A percentile compares a stretch with the other conserved stretches of the same genome.
Conservation (phyloP, 2,797 vertebrate species). For the Anguilla marmorata region DNA sequence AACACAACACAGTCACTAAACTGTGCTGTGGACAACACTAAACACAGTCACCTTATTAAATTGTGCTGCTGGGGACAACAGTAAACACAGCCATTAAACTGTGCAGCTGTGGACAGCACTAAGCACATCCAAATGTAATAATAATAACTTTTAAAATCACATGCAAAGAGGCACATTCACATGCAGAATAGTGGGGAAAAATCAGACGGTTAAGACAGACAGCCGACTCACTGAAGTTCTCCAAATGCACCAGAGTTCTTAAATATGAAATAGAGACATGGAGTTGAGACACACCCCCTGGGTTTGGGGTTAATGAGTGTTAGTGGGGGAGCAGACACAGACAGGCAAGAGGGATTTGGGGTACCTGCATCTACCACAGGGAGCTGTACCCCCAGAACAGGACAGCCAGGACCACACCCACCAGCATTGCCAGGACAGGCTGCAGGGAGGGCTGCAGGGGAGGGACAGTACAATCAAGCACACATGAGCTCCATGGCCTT, state of each 20-base stretch:
- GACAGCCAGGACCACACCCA: conserved; percentile 99
- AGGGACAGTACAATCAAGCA: conserved; percentile 30
- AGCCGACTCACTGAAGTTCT: conserved; percentile 51
- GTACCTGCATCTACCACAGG: conserved; percentile 99
- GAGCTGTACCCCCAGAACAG: conserved; percentile 99
- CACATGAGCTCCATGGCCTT: neutral
- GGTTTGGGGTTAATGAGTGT: conserved; percentile 21
- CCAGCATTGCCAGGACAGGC: conserved; percentile 98
- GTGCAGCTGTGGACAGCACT: conserved; percentile 35
- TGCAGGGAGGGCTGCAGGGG: conserved; percentile 68
- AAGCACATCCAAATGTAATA: conserved; percentile 22
- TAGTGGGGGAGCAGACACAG: neutral
- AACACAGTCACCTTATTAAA: conserved; percentile 11
- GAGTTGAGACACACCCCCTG: conserved; percentile 58
- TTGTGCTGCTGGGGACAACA: conserved; percentile 33
- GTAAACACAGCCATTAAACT: conserved; percentile 52
- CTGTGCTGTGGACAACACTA: conserved; percentile 27
- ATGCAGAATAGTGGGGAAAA: conserved; percentile 43
- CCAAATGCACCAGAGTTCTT: conserved; percentile 48
- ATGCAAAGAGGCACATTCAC: neutral
- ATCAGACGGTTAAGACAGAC: conserved; percentile 76
- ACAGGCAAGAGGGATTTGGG: conserved; percentile 74
- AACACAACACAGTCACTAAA: conserved; percentile 59
- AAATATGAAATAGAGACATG: conserved; percentile 39
- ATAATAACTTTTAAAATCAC: too few relatives aligned